Base-by-base conservation (phyloP, 2,797 vertebrate species). In the Kryptolebias ocellatus region DNA sequence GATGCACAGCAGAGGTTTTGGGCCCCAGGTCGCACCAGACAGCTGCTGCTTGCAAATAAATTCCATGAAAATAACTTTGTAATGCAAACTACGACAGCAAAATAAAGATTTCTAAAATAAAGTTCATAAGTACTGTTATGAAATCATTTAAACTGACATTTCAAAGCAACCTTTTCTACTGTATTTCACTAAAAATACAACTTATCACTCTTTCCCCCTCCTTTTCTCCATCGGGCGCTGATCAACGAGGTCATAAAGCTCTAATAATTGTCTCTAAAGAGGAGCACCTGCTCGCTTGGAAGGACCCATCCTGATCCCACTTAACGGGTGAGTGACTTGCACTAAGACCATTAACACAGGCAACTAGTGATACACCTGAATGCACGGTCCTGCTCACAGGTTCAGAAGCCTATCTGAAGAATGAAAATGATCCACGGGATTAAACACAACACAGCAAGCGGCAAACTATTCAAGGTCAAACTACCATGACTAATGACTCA, bases 331-430 rank as follows among this genome's bases (percentile, higher is more conserved):
- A 89, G 77, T 67, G 76, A 84, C 87, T 24, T 59, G 28, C 60
- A 31, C 62, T 89, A 92, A 92, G 63, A 76, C 64, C 77, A 84
- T 89, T 91, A 87, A 76, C 85, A 79, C 57, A 53, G 58, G 61
- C 70, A 78, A 64, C 76, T 52, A 82, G 66, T 75, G 79, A 73
- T 70, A 84, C 81, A 79, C 49, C 64, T 70, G 17, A 46, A 70
- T 85, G 83, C 73, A 64, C 82, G 82, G 70, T 37, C 61, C 56
- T 17, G 0, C 50, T 71, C 64, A 53, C 79, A 80, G 63, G 76
- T 76, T 76, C 60, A 50, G 5, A 42, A 12, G 2, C 50, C 24
- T 47, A 57, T 29, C 58, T 64, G 51, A 75, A 65, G 28, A 58
- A 61, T 61, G 64, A 68, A 28, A 17, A 52, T 73, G 81, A 84